phyloP scores from a whole-genome alignment of 2,797 vertebrate genomes.

The Aldrovandia affinis region DNA sequence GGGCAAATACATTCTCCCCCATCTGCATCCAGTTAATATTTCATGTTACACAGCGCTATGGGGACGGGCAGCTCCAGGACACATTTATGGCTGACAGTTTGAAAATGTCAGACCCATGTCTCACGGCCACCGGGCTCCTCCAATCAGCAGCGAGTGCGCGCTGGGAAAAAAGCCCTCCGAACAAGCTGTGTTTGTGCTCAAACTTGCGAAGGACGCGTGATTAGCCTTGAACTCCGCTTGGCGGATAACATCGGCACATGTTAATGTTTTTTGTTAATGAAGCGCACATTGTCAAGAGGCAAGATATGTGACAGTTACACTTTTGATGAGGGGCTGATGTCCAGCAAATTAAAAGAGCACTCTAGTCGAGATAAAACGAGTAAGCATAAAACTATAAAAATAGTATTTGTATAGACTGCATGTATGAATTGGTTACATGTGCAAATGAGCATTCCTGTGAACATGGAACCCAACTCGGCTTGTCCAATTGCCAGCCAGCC shows the following conservation, averaged over 20 bases:
- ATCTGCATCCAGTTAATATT: conserved; percentile 52
- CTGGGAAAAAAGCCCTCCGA: conserved; percentile 38
- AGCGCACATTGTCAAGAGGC: conserved; percentile 18
- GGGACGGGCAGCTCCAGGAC: conserved; percentile 45
- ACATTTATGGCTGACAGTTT: conserved; percentile 43
- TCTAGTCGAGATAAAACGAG: background rate
- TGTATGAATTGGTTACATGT: background rate
- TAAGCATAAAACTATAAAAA: background rate
- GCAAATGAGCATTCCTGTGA: background rate
- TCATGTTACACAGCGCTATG: conserved; percentile 31
- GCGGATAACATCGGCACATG: conserved; percentile 57
- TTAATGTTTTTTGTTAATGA: conserved; percentile 33
- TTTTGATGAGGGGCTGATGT: background rate
- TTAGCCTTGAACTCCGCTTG: conserved; percentile 65
- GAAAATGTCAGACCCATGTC: conserved; percentile 43
- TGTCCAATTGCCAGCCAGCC: no score
- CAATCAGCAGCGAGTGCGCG: conserved; percentile 48
- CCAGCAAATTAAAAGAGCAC: conserved; percentile 16
- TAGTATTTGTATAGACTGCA: conserved; percentile 23
- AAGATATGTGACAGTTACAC: background rate
- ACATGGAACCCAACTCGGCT: no score
- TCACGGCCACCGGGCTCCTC: conserved; percentile 41
- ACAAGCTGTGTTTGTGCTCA: conserved; percentile 64
- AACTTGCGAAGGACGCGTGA: conserved; percentile 62
- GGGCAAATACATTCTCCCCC: conserved; percentile 41